These are phyloP conservation scores for Andricus curvator DNA, from an alignment of 2,888 invertebrate genomes.

Conservation along the genomic window DNA sequence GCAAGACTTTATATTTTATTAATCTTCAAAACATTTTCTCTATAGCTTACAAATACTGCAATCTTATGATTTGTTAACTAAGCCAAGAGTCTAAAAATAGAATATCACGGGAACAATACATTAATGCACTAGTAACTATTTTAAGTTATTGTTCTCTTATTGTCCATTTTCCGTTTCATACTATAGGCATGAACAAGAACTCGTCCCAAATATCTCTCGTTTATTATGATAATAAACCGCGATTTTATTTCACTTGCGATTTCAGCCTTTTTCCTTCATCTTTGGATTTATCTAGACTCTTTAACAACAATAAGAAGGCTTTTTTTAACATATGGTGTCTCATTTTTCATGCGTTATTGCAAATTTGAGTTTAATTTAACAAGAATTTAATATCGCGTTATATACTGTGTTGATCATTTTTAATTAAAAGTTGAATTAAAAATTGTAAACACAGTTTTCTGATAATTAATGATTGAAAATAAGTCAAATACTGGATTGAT, in stretches of 20 bases:
- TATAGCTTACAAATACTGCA: background rate
- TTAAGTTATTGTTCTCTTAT: slow-evolving; percentile 22
- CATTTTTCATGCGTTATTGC: background rate
- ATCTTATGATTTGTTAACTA: slow-evolving; percentile 34
- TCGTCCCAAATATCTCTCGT: background rate
- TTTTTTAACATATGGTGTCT: background rate
- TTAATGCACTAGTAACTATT: slow-evolving; percentile 31
- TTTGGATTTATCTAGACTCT: background rate
- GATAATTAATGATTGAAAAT: slow-evolving; percentile 6
- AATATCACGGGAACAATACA: slow-evolving; percentile 39
- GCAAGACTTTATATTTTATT: slow-evolving; percentile 20
- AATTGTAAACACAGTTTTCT: background rate
- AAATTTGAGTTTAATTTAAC: background rate
- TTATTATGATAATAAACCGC: background rate
- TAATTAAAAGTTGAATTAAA: background rate
- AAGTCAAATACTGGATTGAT: background rate
- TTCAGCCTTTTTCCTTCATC: background rate
- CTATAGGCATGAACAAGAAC: background rate
- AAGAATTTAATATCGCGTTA: background rate
- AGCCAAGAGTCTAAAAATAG: slow-evolving; percentile 24
- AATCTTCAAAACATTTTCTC: slow-evolving; percentile 20
- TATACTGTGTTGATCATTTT: background rate
- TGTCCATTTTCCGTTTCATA: slow-evolving; percentile 12
- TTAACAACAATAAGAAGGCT: background rate
- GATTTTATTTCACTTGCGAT: background rate